Evolutionary conservation across 2,113 vertebrate species (phyloP).

Genomic region (Eurypyga helias): DNA sequence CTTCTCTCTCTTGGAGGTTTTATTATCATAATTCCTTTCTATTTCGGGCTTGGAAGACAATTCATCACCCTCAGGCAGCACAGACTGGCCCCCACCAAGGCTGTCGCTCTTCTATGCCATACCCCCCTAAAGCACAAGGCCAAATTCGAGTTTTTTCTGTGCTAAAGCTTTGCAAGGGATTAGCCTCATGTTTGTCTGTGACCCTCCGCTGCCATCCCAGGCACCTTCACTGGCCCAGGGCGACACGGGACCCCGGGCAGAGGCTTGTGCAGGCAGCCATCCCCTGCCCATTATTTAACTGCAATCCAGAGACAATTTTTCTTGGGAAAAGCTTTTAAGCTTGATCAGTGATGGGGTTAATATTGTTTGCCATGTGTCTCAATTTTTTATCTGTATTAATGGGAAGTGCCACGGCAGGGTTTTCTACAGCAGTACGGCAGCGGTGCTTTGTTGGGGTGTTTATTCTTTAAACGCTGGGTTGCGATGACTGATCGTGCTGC

Average conservation of each 20-base stretch:
- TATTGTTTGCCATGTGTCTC: conserved; percentile 56
- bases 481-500: background rate
- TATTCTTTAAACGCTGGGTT: background rate
- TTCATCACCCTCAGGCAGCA: background rate
- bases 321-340: conserved; percentile 63
- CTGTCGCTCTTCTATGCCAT: background rate
- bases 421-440: background rate
- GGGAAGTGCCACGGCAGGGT: background rate
- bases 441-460: background rate
- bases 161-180: background rate
- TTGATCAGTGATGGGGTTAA: conserved; percentile 68
- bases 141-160: background rate
- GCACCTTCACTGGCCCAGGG: background rate
- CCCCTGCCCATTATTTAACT: conserved; percentile 4
- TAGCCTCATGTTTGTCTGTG: background rate
- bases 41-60: background rate
- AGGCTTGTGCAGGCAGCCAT: background rate
- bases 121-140: background rate
- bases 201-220: background rate
- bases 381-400: conserved; percentile 62
- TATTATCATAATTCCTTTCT: background rate
- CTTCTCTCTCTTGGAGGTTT: background rate
- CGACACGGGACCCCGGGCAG: background rate
- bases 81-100: background rate
- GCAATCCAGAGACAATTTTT: conserved; percentile 34